Evolutionary conservation across 2,888 invertebrate genomes (phyloP).

Genomic region (Luperina nickerlii): DNA sequence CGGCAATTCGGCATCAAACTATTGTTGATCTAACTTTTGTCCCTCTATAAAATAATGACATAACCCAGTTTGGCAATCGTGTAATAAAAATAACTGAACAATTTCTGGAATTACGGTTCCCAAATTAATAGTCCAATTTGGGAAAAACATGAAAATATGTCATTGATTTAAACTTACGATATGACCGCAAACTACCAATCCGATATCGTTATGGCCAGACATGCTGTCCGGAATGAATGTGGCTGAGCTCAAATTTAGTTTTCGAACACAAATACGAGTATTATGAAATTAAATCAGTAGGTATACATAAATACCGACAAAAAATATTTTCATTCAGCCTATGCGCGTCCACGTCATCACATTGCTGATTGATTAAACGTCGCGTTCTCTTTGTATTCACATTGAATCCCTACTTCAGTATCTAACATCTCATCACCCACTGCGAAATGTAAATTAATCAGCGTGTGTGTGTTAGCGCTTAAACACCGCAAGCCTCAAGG

Average conservation of each 20-base stretch:
- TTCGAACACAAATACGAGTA: conserved; percentile 23
- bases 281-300: conserved; percentile 1
- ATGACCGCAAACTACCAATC: conserved; percentile 48
- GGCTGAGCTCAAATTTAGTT: conserved; percentile 33
- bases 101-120: conserved; percentile 25
- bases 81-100: conserved; percentile 37
- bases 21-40: conserved; percentile 19
- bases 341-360: not conserved
- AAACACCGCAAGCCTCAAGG: conserved; percentile 53
- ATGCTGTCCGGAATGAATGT: conserved; percentile 19
- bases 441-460: conserved; percentile 19
- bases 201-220: conserved; percentile 37
- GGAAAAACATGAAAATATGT: conserved; percentile 56
- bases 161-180: conserved; percentile 58
- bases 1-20: conserved; percentile 14
- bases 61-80: conserved; percentile 15
- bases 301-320: no score
- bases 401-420: not conserved
- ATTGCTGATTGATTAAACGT: not conserved
- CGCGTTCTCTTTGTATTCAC: not conserved
- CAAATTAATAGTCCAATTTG: conserved; percentile 56
- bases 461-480: conserved; percentile 34
- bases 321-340: not conserved
- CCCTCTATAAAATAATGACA: conserved; percentile 15
- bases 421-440: conserved; percentile 3